Evolutionary conservation across 2,888 invertebrate species (phyloP), one percentile per base, ranked within the genome.

Genomic region (Rhagophthalmus giganteus): DNA sequence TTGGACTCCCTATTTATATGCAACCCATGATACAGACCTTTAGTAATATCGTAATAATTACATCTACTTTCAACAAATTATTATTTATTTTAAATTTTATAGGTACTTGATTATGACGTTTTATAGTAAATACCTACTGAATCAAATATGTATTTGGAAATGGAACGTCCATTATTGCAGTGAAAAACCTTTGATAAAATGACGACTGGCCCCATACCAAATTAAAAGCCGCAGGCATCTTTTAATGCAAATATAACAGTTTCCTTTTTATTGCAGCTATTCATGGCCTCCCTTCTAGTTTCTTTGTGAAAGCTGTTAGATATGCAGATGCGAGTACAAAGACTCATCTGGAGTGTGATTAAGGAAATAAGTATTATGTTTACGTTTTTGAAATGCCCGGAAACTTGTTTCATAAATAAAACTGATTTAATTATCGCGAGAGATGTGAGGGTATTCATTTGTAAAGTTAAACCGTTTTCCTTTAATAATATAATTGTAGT

Each of bases 401-500:
- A 53, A 52, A 55, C 52, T 57, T 58, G 50, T 41, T 38, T 51
- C 48, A 53, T 50, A 60, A 60, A 59, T 59, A 58, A 56, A 55
- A 58, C 54, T 52, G 55, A 61, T 61, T 58, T 58, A 61, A 61
- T 61, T 61, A 58, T 58, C 48, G 57, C 56, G 55, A 24, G 27
- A 45, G 31, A 39, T 51, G 58, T 54, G 51, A 60, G 40, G 51
- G 51, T 54, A 51, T 54, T 51, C 58, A 59, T 61, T 61, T 61
- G 59, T 58, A 55, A 57, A 52, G 53, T 47, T 54, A 55, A 56
- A 54, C 40, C 45, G 51, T 48, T 52, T 54, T 47, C 31, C 24
- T 44, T 38, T 28, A 47, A 40, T 40, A 40, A 40, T 41, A 20
- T 10, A 14, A 10, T 10, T 33, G 30, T 14, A 10, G 6, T 1